Evolutionary conservation across 2,888 invertebrate species (phyloP).

Genomic region (Poecilus cupreus): DNA sequence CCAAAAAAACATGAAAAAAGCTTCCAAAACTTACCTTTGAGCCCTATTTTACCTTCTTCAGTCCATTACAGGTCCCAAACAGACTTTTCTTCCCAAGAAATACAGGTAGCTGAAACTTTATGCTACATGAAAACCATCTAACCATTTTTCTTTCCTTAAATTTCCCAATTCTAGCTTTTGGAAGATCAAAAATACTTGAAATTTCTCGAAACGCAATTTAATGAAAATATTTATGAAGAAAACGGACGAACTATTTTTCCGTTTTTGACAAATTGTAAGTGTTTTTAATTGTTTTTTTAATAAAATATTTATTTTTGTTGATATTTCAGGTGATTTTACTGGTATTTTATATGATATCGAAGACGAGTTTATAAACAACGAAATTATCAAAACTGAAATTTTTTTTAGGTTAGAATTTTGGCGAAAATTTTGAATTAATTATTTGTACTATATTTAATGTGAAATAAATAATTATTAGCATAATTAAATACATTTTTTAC

Average conservation of each 20-base stretch:
- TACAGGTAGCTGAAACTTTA: background rate
- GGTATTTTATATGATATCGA: background rate
- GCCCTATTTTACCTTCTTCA: too few species aligned
- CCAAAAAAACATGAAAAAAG: too few species aligned
- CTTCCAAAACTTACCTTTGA: too few species aligned
- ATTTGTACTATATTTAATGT: too few species aligned
- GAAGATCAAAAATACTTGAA: background rate
- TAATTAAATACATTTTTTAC: too few species aligned
- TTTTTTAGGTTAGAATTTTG: too few species aligned
- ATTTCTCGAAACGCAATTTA: background rate
- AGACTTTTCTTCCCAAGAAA: background rate
- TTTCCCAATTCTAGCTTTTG: background rate
- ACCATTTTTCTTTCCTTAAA: background rate
- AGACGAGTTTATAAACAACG: too few species aligned
- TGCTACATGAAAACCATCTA: background rate
- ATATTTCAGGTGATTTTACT: background rate
- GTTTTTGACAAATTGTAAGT: slow-evolving; percentile 5
- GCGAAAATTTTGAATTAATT: too few species aligned
- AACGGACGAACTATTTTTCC: background rate
- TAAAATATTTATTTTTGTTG: too few species aligned
- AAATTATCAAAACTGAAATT: too few species aligned
- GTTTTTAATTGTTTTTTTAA: background rate
- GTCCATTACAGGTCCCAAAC: background rate
- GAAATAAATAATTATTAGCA: background rate
- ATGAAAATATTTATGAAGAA: background rate